Evolutionary conservation across 2,888 invertebrate genomes (phyloP), one percentile per base, ranked within the genome.

Genomic region (Ormia ochracea): DNA sequence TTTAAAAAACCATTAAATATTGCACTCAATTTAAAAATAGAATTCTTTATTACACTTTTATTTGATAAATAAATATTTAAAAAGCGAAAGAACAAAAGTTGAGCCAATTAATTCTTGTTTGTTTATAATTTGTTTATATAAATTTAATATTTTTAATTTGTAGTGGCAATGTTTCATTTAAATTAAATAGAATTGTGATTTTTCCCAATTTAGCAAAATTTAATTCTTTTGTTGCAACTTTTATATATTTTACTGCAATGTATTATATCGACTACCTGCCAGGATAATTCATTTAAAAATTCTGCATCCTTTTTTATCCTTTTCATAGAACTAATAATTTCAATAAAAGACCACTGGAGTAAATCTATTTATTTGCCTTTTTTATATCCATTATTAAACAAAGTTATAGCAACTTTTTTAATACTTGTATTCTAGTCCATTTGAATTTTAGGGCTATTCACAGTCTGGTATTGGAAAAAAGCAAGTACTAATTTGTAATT

Each of bases 351-450:
- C 28, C 10, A 36, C 31, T 14, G 23, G 14, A 63, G 21, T 14
- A 36, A 14, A 50, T 17, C 45, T 33, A 1, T 38, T 26, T 36
- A 0, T 14, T n/a, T n/a, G n/a, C n/a, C n/a, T n/a, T 50, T 50
- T 10, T 23, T 21, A 17, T 48, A 28, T 41, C 12, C 41, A 26
- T 28, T 41, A 28, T 59, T 28, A 43, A 31, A 36, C 7, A 48
- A 50, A 65, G 23, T 23, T 65, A 19, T 21, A 33, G n/a, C 23
- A 65, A 65, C n/a, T 61, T 43, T 31, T 3, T 61, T 5, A 23
- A 21, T 2, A 45, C 12, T 12, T n/a, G 0, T 26, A n/a, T n/a
- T 26, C 9, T 48, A 12, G 5, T 23, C 2, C 48, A 6, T 23
- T 23, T 48, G 5, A 17, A 41, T 41, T 6, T 14, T 41, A 17